A percentile compares a stretch with the other conserved stretches of the same genome.
Conservation (phyloP, 2,888 invertebrate genomes). For the Hyposoter didymator region DNA sequence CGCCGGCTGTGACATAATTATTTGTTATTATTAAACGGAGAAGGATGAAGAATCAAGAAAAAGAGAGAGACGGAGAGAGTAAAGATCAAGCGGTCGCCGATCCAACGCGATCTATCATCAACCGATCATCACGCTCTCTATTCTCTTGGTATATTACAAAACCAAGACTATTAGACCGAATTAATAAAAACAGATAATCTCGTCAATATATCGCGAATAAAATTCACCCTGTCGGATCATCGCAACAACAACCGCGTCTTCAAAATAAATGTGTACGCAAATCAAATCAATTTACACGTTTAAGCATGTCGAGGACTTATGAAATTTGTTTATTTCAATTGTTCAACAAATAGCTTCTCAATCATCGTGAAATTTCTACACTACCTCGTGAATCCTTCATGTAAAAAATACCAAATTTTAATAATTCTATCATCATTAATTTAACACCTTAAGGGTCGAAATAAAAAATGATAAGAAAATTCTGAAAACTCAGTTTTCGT, state of each 20-base stretch:
- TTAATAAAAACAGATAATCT: slow-evolving; percentile 16
- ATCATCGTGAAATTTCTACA: too few species aligned
- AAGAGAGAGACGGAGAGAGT: slow-evolving; percentile 35
- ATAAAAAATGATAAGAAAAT: too few species aligned
- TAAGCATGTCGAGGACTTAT: too few species aligned
- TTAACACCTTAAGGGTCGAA: too few species aligned
- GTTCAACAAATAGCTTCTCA: too few species aligned
- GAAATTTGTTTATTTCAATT: too few species aligned
- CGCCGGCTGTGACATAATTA: slow-evolving; percentile 77
- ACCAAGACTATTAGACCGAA: slow-evolving; percentile 14
- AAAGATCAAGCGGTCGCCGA: slow-evolving; percentile 70
- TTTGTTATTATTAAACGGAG: slow-evolving; percentile 74
- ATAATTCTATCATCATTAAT: too few species aligned
- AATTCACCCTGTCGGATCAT: slow-evolving; percentile 24
- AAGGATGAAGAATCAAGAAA: slow-evolving; percentile 32
- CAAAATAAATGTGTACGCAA: not conserved
- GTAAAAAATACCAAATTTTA: too few species aligned
- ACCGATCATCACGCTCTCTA: slow-evolving; percentile 45
- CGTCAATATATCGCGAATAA: not conserved
- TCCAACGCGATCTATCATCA: slow-evolving; percentile 61
- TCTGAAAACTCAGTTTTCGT: too few species aligned
- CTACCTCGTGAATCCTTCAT: too few species aligned
- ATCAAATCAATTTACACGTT: slow-evolving; percentile 2
- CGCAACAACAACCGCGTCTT: slow-evolving; percentile 9
- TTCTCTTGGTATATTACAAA: slow-evolving; percentile 14